Conservation (phyloP, 2,113 vertebrate genomes). For the Phocoena phocoena region DNA sequence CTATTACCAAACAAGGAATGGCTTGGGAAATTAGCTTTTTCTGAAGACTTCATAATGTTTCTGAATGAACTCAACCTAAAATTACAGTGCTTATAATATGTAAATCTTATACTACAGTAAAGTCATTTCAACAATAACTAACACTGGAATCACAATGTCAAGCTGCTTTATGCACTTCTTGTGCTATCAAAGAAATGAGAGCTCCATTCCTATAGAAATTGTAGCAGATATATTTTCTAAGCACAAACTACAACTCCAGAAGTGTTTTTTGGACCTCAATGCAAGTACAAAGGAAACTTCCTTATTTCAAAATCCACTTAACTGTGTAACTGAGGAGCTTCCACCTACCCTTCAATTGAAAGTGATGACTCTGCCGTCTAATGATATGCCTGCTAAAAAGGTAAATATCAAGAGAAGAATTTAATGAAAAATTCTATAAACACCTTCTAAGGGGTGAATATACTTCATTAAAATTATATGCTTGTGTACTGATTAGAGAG, state of each 20-base stretch:
- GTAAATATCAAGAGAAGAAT: background rate
- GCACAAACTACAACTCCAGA: background rate
- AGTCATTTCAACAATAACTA: slow-evolving; percentile 16
- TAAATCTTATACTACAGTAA: background rate
- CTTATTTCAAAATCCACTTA: slow-evolving; percentile 11
- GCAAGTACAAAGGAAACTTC: slow-evolving; percentile 4
- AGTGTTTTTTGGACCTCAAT: background rate
- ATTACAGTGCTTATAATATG: background rate
- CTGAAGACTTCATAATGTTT: slow-evolving; percentile 10
- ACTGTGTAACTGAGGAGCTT: background rate
- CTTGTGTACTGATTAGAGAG: background rate
- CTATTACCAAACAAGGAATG: slow-evolving; percentile 10
- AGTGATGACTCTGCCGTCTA: background rate
- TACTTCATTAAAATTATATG: slow-evolving; percentile 4
- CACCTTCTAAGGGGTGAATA: background rate
- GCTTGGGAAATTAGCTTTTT: slow-evolving; percentile 1
- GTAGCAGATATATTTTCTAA: background rate
- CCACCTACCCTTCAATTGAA: background rate
- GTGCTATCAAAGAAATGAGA: background rate
- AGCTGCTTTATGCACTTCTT: background rate
- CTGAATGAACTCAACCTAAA: slow-evolving; percentile 27
- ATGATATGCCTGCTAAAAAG: background rate
- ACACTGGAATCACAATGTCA: background rate
- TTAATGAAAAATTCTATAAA: background rate
- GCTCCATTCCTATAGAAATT: background rate